Evolutionary conservation across 2,888 invertebrate genomes (phyloP).

Genomic region (Zaprionus lineosus): DNA sequence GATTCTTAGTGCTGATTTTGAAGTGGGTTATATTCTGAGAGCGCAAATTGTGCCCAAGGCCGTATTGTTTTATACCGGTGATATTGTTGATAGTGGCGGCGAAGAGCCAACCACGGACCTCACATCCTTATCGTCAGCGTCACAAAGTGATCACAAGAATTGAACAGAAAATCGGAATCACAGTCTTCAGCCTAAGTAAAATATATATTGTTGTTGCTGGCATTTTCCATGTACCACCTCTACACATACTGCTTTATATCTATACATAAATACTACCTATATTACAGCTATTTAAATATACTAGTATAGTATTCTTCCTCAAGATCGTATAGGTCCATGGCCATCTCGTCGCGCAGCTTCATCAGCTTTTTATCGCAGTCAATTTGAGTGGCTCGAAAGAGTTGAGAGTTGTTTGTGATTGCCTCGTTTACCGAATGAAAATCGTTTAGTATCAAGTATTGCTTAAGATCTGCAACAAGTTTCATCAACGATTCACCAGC

Average conservation of each 20-base stretch:
- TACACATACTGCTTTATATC: not conserved
- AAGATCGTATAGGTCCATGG: slow-evolving; percentile 88
- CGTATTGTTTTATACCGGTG: slow-evolving; percentile 64
- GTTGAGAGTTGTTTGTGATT: slow-evolving; percentile 95
- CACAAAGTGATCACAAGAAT: slow-evolving; percentile 27
- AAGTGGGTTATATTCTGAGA: slow-evolving; percentile 61
- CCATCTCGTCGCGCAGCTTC: slow-evolving; percentile 96
- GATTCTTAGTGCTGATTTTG: slow-evolving; percentile 57
- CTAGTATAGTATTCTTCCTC: slow-evolving; percentile 83
- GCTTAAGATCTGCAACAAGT: slow-evolving; percentile 98
- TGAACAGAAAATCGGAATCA: slow-evolving; percentile 12
- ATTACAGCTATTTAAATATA: slow-evolving; percentile 79
- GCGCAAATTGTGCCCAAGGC: slow-evolving; percentile 68
- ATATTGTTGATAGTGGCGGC: slow-evolving; percentile 54
- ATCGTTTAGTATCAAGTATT: slow-evolving; percentile 98
- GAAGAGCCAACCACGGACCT: slow-evolving; percentile 42
- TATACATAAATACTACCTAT: not conserved
- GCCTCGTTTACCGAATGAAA: slow-evolving; percentile 99
- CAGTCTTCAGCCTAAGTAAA: too few relatives aligned
- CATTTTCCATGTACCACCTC: slow-evolving; percentile 2
- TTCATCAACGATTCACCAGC: slow-evolving; percentile 99
- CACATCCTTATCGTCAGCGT: slow-evolving; percentile 47
- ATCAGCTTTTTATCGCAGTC: slow-evolving; percentile 97
- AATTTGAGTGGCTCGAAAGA: slow-evolving; percentile 94
- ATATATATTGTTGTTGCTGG: not conserved